phyloP scores from a whole-genome alignment of 2,888 invertebrate genomes.

The Volucella bombylans region DNA sequence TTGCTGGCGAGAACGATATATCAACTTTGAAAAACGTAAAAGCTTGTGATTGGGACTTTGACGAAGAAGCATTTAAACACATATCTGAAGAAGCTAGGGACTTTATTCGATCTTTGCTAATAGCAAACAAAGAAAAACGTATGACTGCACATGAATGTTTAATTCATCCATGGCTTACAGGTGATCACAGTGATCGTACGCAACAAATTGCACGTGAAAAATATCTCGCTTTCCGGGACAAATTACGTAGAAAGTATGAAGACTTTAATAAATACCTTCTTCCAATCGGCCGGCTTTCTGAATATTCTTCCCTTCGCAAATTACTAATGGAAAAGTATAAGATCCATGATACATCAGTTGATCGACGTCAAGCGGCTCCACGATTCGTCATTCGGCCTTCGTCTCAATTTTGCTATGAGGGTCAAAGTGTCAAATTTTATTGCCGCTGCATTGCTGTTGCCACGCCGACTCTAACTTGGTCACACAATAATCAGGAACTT shows the following conservation, averaged over 20 bases:
- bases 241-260: constrained; percentile 91
- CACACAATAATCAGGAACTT: constrained; percentile 94
- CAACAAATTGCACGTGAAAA: constrained; percentile 91
- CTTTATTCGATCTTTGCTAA: constrained; percentile 95
- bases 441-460: constrained; percentile 98
- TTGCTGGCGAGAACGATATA: constrained; percentile 99
- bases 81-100: constrained; percentile 99
- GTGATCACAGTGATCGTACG: constrained; percentile 90
- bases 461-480: constrained; percentile 97
- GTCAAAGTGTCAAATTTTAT: constrained; percentile 98
- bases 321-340: constrained; percentile 97
- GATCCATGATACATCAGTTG: constrained; percentile 97
- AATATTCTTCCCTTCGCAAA: constrained; percentile 98
- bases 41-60: constrained; percentile 99
- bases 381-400: constrained; percentile 98
- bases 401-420: constrained; percentile 97
- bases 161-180: constrained; percentile 96
- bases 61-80: constrained; percentile 95
- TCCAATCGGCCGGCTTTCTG: constrained; percentile 97
- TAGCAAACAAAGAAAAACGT: constrained; percentile 97
- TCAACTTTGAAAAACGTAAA: constrained; percentile 99
- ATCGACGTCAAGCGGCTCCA: constrained; percentile 98
- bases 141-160: constrained; percentile 99
- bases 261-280: constrained; percentile 92
- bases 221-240: constrained; percentile 93